phyloP scores from a whole-genome alignment of 2,113 vertebrate genomes.

The Triplophysa rosa region DNA sequence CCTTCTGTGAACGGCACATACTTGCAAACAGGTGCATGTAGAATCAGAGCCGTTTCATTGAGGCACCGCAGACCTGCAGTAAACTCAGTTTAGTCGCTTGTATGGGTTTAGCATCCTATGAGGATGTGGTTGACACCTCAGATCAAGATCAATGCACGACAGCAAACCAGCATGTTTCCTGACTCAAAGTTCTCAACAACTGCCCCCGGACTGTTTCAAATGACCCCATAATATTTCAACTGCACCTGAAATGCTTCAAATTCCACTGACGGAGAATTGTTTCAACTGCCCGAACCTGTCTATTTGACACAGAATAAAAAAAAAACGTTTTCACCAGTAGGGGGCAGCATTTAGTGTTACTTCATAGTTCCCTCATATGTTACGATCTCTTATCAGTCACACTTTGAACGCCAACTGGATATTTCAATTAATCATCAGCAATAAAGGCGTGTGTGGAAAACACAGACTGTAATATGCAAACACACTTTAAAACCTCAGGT shows the following conservation, averaged over 20 bases:
- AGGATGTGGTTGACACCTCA: slow-evolving; percentile 22
- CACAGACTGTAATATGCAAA: neutral
- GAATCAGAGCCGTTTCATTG: neutral
- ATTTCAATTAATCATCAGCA: neutral
- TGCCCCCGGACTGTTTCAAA: no score
- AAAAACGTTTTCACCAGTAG: neutral
- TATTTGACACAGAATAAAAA: neutral
- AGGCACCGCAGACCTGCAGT: neutral
- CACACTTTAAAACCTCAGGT: neutral
- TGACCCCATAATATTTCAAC: no score
- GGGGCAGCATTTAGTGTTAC: neutral
- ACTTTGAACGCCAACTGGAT: neutral
- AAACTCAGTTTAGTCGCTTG: neutral
- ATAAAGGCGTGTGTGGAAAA: neutral
- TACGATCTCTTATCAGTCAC: neutral
- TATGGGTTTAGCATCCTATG: neutral
- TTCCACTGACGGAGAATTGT: neutral
- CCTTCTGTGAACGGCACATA: neutral
- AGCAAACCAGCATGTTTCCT: neutral
- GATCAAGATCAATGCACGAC: neutral
- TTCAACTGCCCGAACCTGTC: neutral
- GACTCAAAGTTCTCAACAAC: neutral
- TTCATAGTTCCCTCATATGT: neutral
- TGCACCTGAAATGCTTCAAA: no score
- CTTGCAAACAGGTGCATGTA: neutral